Evolutionary conservation across 2,888 invertebrate genomes (phyloP).

Genomic region (Chaitophorus viminalis): DNA sequence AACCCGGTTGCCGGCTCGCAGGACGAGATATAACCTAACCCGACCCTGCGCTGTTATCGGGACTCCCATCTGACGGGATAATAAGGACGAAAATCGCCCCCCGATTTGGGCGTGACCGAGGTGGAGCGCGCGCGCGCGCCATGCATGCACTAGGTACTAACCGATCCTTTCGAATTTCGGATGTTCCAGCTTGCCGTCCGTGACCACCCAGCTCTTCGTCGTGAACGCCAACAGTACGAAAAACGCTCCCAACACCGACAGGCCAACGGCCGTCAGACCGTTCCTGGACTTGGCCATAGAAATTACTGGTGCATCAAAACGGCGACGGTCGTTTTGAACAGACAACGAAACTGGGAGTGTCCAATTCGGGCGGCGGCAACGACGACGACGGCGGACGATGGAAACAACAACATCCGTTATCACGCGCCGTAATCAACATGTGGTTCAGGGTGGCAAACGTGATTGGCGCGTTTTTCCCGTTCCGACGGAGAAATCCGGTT

Average conservation of each 20-base stretch:
- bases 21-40: background rate
- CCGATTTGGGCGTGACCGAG: constrained; percentile 38
- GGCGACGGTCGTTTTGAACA: constrained; percentile 19
- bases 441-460: constrained; percentile 60
- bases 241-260: constrained; percentile 75
- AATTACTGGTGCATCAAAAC: constrained; percentile 51
- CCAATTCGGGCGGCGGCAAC: constrained; percentile 9
- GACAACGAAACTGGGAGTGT: constrained; percentile 55
- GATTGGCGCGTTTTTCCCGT: constrained; percentile 49
- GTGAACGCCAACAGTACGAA: constrained; percentile 84
- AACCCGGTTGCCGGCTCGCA: too few species aligned
- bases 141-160: constrained; percentile 68
- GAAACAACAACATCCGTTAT: constrained; percentile 49
- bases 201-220: constrained; percentile 89
- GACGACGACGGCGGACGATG: background rate
- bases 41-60: background rate
- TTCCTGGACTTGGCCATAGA: constrained; percentile 73
- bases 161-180: constrained; percentile 85
- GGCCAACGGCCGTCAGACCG: constrained; percentile 74
- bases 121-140: background rate
- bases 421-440: constrained; percentile 53
- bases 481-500: constrained; percentile 35
- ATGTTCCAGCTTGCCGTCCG: constrained; percentile 79
- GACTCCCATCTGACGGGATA: background rate
- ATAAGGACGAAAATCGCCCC: background rate